Evolutionary conservation across 2,797 vertebrate genomes (phyloP).

Genomic region (Aulostomus chinensis): DNA sequence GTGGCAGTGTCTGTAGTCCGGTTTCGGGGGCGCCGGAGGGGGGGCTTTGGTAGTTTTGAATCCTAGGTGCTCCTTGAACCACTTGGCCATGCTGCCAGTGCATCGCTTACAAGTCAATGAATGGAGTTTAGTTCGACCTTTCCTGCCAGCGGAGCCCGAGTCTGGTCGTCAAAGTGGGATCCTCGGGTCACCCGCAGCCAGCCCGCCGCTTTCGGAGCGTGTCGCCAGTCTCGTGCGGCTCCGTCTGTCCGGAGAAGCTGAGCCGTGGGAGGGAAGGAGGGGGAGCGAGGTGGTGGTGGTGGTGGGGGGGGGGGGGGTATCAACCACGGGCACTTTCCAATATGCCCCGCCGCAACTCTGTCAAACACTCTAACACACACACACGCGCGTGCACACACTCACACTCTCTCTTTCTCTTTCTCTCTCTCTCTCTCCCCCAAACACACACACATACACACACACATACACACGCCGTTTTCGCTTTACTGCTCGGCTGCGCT

Average conservation of each 20-base stretch:
- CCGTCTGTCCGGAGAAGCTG: constrained; percentile 17
- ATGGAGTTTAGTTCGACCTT: constrained; percentile 48
- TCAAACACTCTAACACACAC: too few species aligned
- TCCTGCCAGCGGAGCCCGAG: not conserved
- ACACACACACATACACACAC: constrained; percentile 9
- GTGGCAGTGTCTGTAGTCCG: constrained; percentile 89
- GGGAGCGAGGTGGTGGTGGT: constrained; percentile 7
- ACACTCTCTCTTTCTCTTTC: too few species aligned
- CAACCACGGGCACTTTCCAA: constrained; percentile 61
- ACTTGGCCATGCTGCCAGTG: constrained; percentile 94
- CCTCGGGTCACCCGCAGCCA: constrained; percentile 42
- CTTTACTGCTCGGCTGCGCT: constrained; percentile 25
- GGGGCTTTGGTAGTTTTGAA: constrained; percentile 92
- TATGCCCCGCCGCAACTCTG: constrained; percentile 62
- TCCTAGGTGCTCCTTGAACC: constrained; percentile 96
- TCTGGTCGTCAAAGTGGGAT: too few species aligned
- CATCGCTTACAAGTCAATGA: constrained; percentile 83
- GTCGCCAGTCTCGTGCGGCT: constrained; percentile 47
- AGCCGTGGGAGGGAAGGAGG: not conserved
- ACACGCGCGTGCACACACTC: too few species aligned
- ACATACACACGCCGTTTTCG: constrained; percentile 12
- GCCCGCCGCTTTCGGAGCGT: constrained; percentile 31
- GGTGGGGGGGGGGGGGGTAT: too few species aligned
- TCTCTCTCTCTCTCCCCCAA: constrained; percentile 17
- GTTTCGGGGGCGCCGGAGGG: constrained; percentile 91